Evolutionary conservation across 2,888 invertebrate species (phyloP), one percentile per base, ranked within the genome.

Genomic region (Choreutis nemorana): DNA sequence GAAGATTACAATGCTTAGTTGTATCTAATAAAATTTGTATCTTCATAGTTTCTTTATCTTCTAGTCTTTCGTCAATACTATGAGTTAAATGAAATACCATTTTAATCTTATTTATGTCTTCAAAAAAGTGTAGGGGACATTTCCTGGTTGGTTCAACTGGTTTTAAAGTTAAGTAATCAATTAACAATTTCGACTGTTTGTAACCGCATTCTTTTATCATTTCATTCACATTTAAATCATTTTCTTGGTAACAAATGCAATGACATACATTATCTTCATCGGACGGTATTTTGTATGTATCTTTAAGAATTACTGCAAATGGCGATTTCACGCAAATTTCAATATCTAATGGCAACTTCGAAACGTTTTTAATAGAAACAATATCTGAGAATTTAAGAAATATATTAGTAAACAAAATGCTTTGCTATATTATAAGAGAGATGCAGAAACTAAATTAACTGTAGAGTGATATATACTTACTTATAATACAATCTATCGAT

Each of bases 301-400:
- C 46, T 26, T 64, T 72, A 32, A 72, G 62, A 37, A 78, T 54
- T 20, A 78, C 54, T 10, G 63, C 60, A 48, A 85, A 84, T 1
- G 84, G 84, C 24, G 66, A 56, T 35, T 71, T 73, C 1, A 80
- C 53, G 31, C 44, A 59, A 14, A 84, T 51, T 24, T 70, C 72
- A 11, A 82, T 56, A 33, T 72, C 66, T 26, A 84, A 45, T 24
- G 75, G 67, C 14, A 84, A 43, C 35, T 63, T 72, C 0, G 83
- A 81, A 22, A 77, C 61, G 51, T 86, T 86, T 36, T 67, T 81
- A 29, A 85, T 68, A 1, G 63, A 56, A 1, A 85, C 32, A 16
- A 81, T 67, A 49, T 84, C 85, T 83, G 56, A 35, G 66, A 59
- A 35, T 25, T 28, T n/a, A n/a, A n/a, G n/a, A n/a, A n/a, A n/a